Evolutionary conservation across 30 jellyfish, hydroid and myxozoan species (phyloP).

Genomic region (Catostylus mosaicus): DNA sequence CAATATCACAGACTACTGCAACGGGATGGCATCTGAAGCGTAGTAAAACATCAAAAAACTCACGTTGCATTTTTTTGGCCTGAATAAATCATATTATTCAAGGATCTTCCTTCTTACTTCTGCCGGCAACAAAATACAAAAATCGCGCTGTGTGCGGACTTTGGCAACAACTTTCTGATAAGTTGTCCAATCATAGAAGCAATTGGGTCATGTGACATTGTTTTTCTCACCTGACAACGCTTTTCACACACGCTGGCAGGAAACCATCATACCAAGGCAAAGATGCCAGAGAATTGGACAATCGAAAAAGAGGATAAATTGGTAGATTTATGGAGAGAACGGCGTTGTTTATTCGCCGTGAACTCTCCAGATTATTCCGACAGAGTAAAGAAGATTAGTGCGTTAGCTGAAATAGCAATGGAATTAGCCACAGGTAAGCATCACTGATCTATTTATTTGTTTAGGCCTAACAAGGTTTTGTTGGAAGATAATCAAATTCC

Average conservation of each 20-base stretch:
- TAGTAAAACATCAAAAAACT: neutral
- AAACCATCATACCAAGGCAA: too few relatives aligned
- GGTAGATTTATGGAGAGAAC: too few relatives aligned
- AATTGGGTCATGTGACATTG: neutral
- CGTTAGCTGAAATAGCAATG: neutral
- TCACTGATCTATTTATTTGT: too few relatives aligned
- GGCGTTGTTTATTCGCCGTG: neutral
- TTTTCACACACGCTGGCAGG: too few relatives aligned
- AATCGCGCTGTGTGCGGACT: too few relatives aligned
- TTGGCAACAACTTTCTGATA: too few relatives aligned
- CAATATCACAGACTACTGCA: conserved; percentile 68
- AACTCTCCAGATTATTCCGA: neutral
- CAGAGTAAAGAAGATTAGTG: neutral
- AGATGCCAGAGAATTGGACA: too few relatives aligned
- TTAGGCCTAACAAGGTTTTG: too few relatives aligned
- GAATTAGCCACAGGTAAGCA: too few relatives aligned
- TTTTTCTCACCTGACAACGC: too few relatives aligned
- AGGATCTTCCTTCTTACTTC: conserved; percentile 22
- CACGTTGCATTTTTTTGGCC: conserved; percentile 59
- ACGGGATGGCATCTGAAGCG: conserved; percentile 70
- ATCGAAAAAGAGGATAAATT: too few relatives aligned
- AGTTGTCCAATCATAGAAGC: neutral
- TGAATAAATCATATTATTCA: conserved; percentile 43
- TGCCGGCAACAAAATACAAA: neutral
- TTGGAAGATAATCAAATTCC: too few relatives aligned